Evolutionary conservation across 2,797 vertebrate species (phyloP).

Genomic region (Lacerta agilis): DNA sequence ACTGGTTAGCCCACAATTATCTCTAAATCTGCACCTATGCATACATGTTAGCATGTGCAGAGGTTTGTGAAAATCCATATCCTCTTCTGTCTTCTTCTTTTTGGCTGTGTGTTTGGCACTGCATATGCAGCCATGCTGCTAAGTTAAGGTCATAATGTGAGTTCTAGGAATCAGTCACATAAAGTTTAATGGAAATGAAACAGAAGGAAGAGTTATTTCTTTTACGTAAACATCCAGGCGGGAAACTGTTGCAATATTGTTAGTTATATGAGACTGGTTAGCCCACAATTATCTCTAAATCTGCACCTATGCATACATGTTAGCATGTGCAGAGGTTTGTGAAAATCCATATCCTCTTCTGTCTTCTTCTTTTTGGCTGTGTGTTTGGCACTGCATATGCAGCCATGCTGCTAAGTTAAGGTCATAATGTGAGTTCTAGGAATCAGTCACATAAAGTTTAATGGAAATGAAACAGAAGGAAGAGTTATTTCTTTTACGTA

Average conservation of each 20-base stretch:
- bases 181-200: background rate
- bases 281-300: background rate
- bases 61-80: too few relatives aligned
- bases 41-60: background rate
- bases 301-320: background rate
- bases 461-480: background rate
- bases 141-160: background rate
- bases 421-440: background rate
- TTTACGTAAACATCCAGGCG: background rate
- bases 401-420: background rate
- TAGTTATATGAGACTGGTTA: too few relatives aligned
- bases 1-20: too few relatives aligned
- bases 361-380: too few relatives aligned
- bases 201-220: background rate
- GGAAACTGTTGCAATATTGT: background rate
- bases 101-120: too few relatives aligned
- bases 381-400: too few relatives aligned
- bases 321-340: background rate
- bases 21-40: background rate
- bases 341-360: too few relatives aligned
- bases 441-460: background rate
- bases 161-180: background rate
- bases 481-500: background rate
- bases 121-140: background rate
- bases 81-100: too few relatives aligned